These are phyloP conservation scores for Agapostemon virescens DNA, from an alignment of 2,888 invertebrate genomes.

Conservation along the genomic window DNA sequence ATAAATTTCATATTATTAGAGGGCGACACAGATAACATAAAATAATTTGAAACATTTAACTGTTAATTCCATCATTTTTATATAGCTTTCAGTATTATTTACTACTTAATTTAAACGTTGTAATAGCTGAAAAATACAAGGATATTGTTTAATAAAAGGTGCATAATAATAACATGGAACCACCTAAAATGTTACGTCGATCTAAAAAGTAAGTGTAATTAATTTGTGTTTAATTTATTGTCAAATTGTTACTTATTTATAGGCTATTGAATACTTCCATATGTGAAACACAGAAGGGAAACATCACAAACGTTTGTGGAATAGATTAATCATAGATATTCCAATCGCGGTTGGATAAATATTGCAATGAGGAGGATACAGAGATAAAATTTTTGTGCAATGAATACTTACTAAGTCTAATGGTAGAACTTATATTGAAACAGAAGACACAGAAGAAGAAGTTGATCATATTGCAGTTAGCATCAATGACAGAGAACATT, in stretches of 20 bases:
- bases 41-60: too few relatives aligned
- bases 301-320: background rate
- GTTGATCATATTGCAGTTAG: constrained; percentile 20
- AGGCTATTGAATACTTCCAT: background rate
- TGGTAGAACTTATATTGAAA: constrained; percentile 60
- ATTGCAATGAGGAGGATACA: constrained; percentile 51
- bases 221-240: background rate
- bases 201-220: background rate
- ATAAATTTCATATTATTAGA: too few relatives aligned
- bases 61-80: too few relatives aligned
- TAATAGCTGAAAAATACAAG: too few relatives aligned
- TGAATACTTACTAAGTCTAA: constrained; percentile 61
- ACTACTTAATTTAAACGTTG: too few relatives aligned
- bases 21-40: too few relatives aligned
- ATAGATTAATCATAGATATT: background rate
- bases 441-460: constrained; percentile 59
- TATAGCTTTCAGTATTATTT: too few relatives aligned
- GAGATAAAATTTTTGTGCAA: constrained; percentile 66
- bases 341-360: constrained; percentile 37
- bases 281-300: background rate
- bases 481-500: background rate
- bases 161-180: background rate
- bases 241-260: background rate
- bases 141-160: background rate
- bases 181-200: background rate